phyloP scores from a whole-genome alignment of 2,888 invertebrate species.

The Caenorhabditis uteleia region DNA sequence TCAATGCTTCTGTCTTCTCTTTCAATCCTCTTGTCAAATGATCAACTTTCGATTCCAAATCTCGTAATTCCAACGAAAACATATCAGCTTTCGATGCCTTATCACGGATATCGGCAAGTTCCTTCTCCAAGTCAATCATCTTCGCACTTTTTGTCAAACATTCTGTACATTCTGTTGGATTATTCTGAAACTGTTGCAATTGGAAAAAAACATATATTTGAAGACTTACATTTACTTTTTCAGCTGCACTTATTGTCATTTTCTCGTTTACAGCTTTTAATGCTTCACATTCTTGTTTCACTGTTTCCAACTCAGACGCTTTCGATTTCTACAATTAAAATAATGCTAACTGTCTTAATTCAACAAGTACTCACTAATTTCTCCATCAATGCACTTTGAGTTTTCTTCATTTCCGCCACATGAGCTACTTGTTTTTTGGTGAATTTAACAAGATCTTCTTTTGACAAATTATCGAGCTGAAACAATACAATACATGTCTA shows the following conservation, averaged over 20 bases:
- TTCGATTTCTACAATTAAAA: constrained; percentile 13
- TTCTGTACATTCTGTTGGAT: constrained; percentile 25
- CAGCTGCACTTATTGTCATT: constrained; percentile 12
- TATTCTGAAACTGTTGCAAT: constrained; percentile 16
- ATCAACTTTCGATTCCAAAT: constrained; percentile 36
- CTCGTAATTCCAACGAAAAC: constrained; percentile 27
- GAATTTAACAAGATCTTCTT: constrained; percentile 37
- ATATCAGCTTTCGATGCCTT: constrained; percentile 25
- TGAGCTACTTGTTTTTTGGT: constrained; percentile 36
- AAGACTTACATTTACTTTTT: constrained; percentile 17
- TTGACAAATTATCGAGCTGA: constrained; percentile 24
- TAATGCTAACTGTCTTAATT: not conserved
- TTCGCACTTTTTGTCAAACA: constrained; percentile 15
- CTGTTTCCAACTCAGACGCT: constrained; percentile 13
- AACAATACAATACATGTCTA: not conserved
- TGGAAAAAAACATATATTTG: not conserved
- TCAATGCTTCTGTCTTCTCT: constrained; percentile 30
- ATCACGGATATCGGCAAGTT: constrained; percentile 19
- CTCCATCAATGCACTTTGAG: constrained; percentile 21
- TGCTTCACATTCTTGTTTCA: constrained; percentile 13
- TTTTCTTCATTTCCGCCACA: constrained; percentile 31
- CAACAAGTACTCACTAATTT: constrained; percentile 11
- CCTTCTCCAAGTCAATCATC: constrained; percentile 18
- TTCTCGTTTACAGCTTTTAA: constrained; percentile 24
- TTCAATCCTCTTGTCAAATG: constrained; percentile 24